These are phyloP conservation scores for Triplophysa siluroides DNA, from an alignment of 2,113 vertebrate species.

Conservation along the genomic window DNA sequence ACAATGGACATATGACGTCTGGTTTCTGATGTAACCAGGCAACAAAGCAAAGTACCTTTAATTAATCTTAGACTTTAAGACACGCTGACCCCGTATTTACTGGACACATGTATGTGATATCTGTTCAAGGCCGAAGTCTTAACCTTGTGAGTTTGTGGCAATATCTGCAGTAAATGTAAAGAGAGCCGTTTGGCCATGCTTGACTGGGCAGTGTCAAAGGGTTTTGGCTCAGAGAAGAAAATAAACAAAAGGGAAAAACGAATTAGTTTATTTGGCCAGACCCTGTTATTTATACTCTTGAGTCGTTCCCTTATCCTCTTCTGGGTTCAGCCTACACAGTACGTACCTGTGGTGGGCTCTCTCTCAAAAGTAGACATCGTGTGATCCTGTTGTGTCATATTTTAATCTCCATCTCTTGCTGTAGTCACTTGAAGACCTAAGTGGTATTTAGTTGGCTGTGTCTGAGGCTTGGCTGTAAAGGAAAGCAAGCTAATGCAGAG, in stretches of 20 bases:
- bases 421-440: background rate
- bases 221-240: constrained; percentile 26
- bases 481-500: background rate
- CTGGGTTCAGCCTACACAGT: constrained; percentile 59
- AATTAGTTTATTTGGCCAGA: constrained; percentile 59
- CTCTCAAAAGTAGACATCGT: too few species aligned
- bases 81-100: background rate
- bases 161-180: constrained; percentile 4
- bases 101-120: background rate
- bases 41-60: background rate
- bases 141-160: background rate
- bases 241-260: constrained; percentile 25
- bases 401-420: background rate
- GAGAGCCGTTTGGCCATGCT: constrained; percentile 41
- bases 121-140: background rate
- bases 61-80: background rate
- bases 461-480: background rate
- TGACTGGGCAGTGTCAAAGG: constrained; percentile 51
- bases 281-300: constrained; percentile 69
- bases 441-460: constrained; percentile 2
- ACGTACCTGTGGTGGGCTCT: too few species aligned
- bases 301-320: constrained; percentile 54
- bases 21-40: constrained; percentile 17
- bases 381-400: too few species aligned
- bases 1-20: background rate